Evolutionary conservation across 2,113 vertebrate species (phyloP).

Genomic region (Myocastor coypus): DNA sequence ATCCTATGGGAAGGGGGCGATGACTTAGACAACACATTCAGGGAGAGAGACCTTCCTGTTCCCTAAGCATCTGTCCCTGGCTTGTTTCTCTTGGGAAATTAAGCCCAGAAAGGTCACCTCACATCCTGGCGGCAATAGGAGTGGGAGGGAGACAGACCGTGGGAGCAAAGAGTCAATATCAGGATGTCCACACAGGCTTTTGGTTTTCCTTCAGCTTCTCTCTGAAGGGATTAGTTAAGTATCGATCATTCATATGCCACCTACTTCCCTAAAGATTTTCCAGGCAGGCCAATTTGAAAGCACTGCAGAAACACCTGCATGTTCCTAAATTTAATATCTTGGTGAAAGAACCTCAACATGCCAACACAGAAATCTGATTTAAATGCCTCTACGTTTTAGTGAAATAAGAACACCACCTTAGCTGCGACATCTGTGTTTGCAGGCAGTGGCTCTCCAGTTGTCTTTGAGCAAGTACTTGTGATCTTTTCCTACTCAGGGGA

Average conservation of each 20-base stretch:
- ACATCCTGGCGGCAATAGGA: slow-evolving; percentile 69
- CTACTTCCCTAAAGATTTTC: slow-evolving; percentile 68
- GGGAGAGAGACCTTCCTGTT: slow-evolving; percentile 56
- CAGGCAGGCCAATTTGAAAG: slow-evolving; percentile 36
- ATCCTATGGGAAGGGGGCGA: slow-evolving; percentile 58
- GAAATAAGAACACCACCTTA: slow-evolving; percentile 48
- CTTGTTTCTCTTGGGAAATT: slow-evolving; percentile 82
- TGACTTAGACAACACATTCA: slow-evolving; percentile 77
- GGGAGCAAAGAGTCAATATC: slow-evolving; percentile 77
- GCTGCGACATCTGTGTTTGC: slow-evolving; percentile 30
- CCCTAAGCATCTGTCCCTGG: slow-evolving; percentile 80
- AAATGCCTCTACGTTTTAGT: slow-evolving; percentile 38
- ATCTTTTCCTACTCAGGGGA: background rate
- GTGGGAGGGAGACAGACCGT: slow-evolving; percentile 27
- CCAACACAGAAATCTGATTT: slow-evolving; percentile 30
- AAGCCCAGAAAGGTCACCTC: slow-evolving; percentile 86
- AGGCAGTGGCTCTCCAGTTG: background rate
- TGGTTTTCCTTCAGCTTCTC: slow-evolving; percentile 76
- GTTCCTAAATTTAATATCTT: slow-evolving; percentile 66
- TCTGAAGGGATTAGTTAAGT: slow-evolving; percentile 63
- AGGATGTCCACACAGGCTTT: slow-evolving; percentile 60
- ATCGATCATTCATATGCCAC: slow-evolving; percentile 75
- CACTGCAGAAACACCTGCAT: slow-evolving; percentile 62
- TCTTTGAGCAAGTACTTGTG: background rate
- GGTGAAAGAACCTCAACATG: slow-evolving; percentile 16